Evolutionary conservation across 2,113 vertebrate species (phyloP), one percentile per base, ranked within the genome.

Genomic region (Colossoma macropomum): DNA sequence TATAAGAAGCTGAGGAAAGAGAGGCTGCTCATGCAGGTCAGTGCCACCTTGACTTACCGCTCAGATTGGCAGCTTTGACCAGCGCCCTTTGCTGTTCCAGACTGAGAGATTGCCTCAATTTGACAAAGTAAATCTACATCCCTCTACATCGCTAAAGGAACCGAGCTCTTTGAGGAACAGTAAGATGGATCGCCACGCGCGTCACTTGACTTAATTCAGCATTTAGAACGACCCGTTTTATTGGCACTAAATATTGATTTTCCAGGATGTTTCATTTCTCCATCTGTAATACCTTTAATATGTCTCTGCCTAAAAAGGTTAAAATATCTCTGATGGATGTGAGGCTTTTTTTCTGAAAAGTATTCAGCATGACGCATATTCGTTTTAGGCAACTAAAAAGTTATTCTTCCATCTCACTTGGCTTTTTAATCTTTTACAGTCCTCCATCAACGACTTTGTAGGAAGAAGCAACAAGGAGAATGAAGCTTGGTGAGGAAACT

Each of bases 1-100:
- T 99, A 98, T 32, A 93, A 89, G 45, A 92, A 90, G 34, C 92
- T 99, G 86, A 92, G 86, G 87, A 94, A 83, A 73, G 92, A 92
- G 82, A 78, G 91, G 77, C 83, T 93, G 4, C 91, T 95, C 6
- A 73, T 90, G 85, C 94, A 95, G 94, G 96, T 95, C 84, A 88
- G 89, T 80, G 25, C 8, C 68, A 52, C 21, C 48, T 50, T 23
- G 12, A 0, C 65, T 5, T 59, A 4, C 66, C 12, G 23, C 30
- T 16, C 15, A 23, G 13, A 59, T 23, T 70, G 13, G 16, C 59
- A 27, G 23, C n/a, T 25, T 2, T 50, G 38, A 38, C 3, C 0
- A 23, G 15, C 32, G 19, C 12, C 16, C 4, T 21, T 38, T 34
- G 21, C n/a, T 65, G 12, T 50, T 10, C 54, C 71, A 23, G 32